Conservation (phyloP, 2,113 vertebrate genomes). For the Amblyornis subalaris region DNA sequence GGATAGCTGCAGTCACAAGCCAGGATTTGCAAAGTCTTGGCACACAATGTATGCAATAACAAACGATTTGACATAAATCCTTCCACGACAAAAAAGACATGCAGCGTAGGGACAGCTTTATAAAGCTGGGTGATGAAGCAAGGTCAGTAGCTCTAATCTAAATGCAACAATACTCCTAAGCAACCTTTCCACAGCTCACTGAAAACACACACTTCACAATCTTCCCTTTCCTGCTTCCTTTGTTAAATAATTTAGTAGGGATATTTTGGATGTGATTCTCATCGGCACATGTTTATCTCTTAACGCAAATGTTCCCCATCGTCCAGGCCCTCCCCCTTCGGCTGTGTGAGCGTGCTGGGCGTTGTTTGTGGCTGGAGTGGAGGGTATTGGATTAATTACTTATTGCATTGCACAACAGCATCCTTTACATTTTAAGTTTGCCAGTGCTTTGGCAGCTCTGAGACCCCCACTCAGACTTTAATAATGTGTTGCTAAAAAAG, state of each 20-base stretch:
- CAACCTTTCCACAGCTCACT: background rate
- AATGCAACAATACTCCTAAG: background rate
- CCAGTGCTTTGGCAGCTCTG: background rate
- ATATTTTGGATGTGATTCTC: constrained; percentile 20
- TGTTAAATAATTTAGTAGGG: background rate
- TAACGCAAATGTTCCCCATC: background rate
- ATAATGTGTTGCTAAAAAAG: background rate
- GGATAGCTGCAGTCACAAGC: background rate
- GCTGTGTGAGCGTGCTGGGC: accelerated
- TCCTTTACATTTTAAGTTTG: constrained; percentile 3
- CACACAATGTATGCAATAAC: background rate
- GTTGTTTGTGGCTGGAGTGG: background rate
- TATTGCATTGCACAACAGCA: background rate
- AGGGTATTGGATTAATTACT: background rate
- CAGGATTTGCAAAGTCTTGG: constrained; percentile 29
- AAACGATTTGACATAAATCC: constrained; percentile 36
- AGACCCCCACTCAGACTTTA: background rate
- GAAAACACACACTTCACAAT: background rate
- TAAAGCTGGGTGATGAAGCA: constrained; percentile 9
- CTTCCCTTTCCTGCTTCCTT: background rate
- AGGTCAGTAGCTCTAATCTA: background rate
- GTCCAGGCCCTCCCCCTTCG: background rate
- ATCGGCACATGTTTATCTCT: background rate
- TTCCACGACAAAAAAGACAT: background rate
- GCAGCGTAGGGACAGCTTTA: background rate